Conservation (phyloP, 2,797 vertebrate species). For the Microchirus variegatus region DNA sequence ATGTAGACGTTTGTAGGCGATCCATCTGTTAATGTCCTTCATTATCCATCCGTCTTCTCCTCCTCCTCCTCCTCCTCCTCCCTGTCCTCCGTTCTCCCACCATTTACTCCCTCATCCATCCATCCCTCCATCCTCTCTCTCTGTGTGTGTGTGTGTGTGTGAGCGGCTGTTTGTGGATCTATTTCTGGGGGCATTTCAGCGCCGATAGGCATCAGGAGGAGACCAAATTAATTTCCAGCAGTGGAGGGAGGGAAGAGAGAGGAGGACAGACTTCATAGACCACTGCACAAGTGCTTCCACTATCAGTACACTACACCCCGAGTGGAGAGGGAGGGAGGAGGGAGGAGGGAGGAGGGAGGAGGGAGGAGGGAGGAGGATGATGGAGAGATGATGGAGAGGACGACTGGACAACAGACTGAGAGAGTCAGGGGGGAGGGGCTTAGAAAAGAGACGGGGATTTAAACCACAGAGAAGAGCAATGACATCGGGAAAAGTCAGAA, state of each 20-base stretch:
- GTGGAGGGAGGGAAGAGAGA: constrained; percentile 52
- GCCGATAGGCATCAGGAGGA: constrained; percentile 92
- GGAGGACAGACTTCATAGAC: constrained; percentile 59
- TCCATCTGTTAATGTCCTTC: no score
- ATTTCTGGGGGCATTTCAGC: constrained; percentile 91
- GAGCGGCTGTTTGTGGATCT: constrained; percentile 91
- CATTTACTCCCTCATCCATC: not conserved
- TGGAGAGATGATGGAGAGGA: constrained; percentile 50
- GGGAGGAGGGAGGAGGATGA: constrained; percentile 54
- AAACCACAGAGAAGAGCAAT: not conserved
- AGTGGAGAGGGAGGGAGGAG: constrained; percentile 46
- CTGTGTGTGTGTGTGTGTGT: constrained; percentile 28
- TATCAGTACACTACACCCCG: constrained; percentile 75
- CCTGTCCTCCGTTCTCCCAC: constrained; percentile 39
- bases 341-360: constrained; percentile 47
- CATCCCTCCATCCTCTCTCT: constrained; percentile 1
- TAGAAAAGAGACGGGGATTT: not conserved
- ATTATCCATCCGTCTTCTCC: constrained; percentile 26
- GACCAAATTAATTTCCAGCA: constrained; percentile 97
- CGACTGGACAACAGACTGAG: constrained; percentile 1
- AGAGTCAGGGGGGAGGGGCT: not conserved
- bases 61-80: constrained; percentile 21
- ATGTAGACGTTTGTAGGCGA: no score
- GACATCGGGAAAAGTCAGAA: not conserved
- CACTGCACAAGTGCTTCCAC: constrained; percentile 61